These are phyloP conservation scores for Cyprinodon tularosa DNA, from an alignment of 2,113 vertebrate genomes.

Conservation along the genomic window DNA sequence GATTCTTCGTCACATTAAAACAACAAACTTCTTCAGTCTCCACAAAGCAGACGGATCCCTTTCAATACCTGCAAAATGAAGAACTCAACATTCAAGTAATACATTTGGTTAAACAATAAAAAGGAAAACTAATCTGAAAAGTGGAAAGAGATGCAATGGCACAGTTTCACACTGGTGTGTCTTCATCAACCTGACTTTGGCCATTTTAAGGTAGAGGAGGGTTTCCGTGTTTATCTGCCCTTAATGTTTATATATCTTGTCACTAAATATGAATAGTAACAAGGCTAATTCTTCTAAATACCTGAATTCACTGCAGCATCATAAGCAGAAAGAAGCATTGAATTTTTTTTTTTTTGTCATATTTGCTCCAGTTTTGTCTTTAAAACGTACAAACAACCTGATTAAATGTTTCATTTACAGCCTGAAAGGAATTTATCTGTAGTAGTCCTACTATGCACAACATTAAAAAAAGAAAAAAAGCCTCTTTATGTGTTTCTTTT, in stretches of 20 bases:
- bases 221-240: constrained; percentile 22
- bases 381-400: constrained; percentile 67
- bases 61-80: constrained; percentile 59
- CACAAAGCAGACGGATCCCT: constrained; percentile 30
- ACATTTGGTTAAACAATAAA: constrained; percentile 49
- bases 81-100: constrained; percentile 80
- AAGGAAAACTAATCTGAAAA: constrained; percentile 32
- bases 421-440: constrained; percentile 48
- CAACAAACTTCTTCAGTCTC: constrained; percentile 52
- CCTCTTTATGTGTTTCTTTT: constrained; percentile 7
- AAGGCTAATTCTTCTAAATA: constrained; percentile 37
- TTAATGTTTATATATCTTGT: constrained; percentile 51
- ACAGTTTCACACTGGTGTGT: constrained; percentile 61
- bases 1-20: constrained; percentile 53
- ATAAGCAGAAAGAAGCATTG: constrained; percentile 49
- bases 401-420: constrained; percentile 61
- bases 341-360: constrained; percentile 35
- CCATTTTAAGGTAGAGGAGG: constrained; percentile 47
- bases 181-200: constrained; percentile 57
- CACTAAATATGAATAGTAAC: constrained; percentile 53
- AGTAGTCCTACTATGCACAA: constrained; percentile 64
- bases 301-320: constrained; percentile 78
- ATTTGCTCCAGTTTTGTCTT: constrained; percentile 45
- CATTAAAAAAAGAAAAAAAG: constrained; percentile 64
- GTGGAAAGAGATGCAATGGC: constrained; percentile 62